Conservation (phyloP, 2,797 vertebrate genomes). For the Poeciliopsis presidionis region DNA sequence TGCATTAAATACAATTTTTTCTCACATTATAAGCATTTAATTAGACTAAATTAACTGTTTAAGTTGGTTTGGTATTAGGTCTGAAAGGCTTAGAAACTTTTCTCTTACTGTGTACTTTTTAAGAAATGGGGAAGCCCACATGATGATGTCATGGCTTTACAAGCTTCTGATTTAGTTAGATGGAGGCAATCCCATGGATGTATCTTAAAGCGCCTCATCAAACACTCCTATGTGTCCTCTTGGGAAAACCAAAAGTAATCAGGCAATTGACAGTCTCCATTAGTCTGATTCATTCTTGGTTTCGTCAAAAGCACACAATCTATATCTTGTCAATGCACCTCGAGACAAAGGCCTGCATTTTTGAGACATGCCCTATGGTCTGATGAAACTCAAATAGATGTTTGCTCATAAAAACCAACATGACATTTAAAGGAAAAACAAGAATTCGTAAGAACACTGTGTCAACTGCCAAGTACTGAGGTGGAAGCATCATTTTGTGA, state of each 20-base stretch:
- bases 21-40: not conserved
- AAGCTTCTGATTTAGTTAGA: not conserved
- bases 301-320: not conserved
- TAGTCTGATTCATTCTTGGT: not conserved
- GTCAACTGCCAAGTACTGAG: not conserved
- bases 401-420: not conserved
- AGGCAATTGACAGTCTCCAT: not conserved
- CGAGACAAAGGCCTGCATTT: not conserved
- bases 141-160: not conserved
- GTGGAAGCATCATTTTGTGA: not conserved
- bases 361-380: not conserved
- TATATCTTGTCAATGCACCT: not conserved
- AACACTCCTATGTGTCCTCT: not conserved
- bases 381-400: not conserved
- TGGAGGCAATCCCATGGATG: not conserved
- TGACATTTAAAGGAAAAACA: not conserved
- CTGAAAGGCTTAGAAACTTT: not conserved
- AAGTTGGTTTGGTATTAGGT: not conserved
- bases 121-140: not conserved
- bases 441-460: not conserved
- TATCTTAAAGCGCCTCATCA: not conserved
- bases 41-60: not conserved
- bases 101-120: not conserved
- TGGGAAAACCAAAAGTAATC: conserved; percentile 1
- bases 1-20: not conserved